These are phyloP conservation scores for Lepilemur ruficaudatus DNA, from an alignment of 2,797 vertebrate genomes.

Conservation along the genomic window DNA sequence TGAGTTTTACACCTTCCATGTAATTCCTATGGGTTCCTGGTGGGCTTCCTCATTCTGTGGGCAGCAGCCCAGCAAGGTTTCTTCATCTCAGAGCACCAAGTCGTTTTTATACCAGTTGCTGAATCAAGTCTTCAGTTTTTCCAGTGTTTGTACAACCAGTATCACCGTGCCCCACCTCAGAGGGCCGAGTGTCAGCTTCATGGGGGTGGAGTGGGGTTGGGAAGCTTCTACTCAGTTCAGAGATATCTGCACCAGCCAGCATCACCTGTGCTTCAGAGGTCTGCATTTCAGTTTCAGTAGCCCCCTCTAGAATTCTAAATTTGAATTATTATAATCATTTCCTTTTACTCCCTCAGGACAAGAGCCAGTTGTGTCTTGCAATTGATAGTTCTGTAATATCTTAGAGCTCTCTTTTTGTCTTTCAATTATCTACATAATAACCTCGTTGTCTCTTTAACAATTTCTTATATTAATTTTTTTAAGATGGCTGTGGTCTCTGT, in stretches of 20 bases:
- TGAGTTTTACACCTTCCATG: not conserved
- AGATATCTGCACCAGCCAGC: not conserved
- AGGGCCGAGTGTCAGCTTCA: not conserved
- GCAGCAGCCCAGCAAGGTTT: not conserved
- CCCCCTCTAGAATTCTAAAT: not conserved
- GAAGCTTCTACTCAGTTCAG: not conserved
- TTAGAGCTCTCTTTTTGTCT: not conserved
- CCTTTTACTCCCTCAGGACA: not conserved
- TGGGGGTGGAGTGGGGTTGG: accelerated
- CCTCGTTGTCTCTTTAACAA: not conserved
- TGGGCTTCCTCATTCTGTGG: not conserved
- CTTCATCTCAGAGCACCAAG: not conserved
- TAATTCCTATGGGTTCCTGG: not conserved
- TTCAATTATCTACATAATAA: not conserved
- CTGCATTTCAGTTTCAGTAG: not conserved
- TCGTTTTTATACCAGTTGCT: not conserved
- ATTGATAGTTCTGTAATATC: not conserved
- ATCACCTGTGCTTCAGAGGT: not conserved
- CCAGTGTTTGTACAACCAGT: not conserved
- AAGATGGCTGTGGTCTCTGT: not conserved
- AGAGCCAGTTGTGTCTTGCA: not conserved
- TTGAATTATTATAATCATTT: not conserved
- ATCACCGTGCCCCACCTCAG: too few species aligned
- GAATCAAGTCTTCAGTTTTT: not conserved
- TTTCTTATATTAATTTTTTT: not conserved